Evolutionary conservation across 2,888 invertebrate genomes (phyloP).

Genomic region (Lissocephala sabroskyi): DNA sequence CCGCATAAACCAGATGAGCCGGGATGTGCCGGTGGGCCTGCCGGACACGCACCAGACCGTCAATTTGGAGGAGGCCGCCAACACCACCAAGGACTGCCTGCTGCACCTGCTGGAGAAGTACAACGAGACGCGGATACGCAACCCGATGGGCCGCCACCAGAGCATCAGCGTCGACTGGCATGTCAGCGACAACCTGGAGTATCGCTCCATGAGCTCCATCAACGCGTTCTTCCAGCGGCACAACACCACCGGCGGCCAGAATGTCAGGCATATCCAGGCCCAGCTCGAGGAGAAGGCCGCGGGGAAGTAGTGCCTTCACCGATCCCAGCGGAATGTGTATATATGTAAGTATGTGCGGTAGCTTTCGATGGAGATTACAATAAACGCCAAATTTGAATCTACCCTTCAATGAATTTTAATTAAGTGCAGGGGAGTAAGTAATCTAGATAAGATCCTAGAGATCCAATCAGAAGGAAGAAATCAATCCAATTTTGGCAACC

Average conservation of each 20-base stretch:
- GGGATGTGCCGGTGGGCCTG: constrained; percentile 81
- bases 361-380: no score
- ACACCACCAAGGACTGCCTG: constrained; percentile 83
- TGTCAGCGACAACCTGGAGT: constrained; percentile 81
- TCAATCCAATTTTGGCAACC: no score
- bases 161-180: constrained; percentile 86
- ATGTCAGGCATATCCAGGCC: constrained; percentile 68
- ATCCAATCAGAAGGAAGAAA: no score
- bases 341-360: no score
- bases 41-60: constrained; percentile 75
- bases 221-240: constrained; percentile 85
- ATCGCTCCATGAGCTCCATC: constrained; percentile 85
- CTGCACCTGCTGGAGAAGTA: constrained; percentile 84
- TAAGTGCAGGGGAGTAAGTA: no score
- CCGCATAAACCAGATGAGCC: constrained; percentile 79
- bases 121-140: constrained; percentile 75
- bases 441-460: no score
- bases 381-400: no score
- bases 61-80: constrained; percentile 75
- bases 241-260: constrained; percentile 68
- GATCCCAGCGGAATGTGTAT: no score
- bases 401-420: no score
- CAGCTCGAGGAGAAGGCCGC: constrained; percentile 69
- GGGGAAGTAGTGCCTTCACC: no score
- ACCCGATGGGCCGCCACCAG: constrained; percentile 76